Evolutionary conservation across 2,797 vertebrate species (phyloP), one percentile per base, ranked within the genome.

Genomic region (Oreochromis grahami): DNA sequence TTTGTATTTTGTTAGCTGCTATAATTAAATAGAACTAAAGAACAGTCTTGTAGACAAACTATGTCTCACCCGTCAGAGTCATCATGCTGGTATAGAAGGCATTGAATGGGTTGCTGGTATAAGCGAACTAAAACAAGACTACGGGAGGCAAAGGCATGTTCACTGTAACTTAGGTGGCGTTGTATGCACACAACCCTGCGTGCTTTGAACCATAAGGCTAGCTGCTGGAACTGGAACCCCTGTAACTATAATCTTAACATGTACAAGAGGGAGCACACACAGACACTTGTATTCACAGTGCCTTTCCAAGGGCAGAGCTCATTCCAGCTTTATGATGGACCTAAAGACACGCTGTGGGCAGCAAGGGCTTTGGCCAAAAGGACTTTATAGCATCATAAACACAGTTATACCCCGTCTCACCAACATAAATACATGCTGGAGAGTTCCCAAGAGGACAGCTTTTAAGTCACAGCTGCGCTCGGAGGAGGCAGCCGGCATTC

Each of bases 381-480:
- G 87, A 92, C 88, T 95, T 96, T 95, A 95, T 94, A 83, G 94
- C 88, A 68, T 92, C 93, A 92, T 96, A 96, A 96, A 96, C 89
- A 93, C 88, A 89, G 93, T 94, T 95, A 93, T 92, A 90, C 84
- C 86, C 90, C 87, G 88, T 95, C 93, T 91, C 83, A 83, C 89
- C 81, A 88, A 91, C 87, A 93, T 94, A 93, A 91, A 94, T 88
- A 94, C 60, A 38, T 84, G 84, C 84, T 93, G 93, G 94, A 94
- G 85, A 83, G 85, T 84, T 83, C 91, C 91, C 91, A 89, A 92
- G 87, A 84, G 79, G 87, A 86, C 26, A 50, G 38, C 76, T 86
- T 50, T 52, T 72, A 85, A 92, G 87, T 89, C 88, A 88, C 8
- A n/a, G 14, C 70, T 82, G 76, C 89, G 88, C 83, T 86, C 78